phyloP scores from a whole-genome alignment of 2,888 invertebrate genomes.

The Lycaena phlaeas region DNA sequence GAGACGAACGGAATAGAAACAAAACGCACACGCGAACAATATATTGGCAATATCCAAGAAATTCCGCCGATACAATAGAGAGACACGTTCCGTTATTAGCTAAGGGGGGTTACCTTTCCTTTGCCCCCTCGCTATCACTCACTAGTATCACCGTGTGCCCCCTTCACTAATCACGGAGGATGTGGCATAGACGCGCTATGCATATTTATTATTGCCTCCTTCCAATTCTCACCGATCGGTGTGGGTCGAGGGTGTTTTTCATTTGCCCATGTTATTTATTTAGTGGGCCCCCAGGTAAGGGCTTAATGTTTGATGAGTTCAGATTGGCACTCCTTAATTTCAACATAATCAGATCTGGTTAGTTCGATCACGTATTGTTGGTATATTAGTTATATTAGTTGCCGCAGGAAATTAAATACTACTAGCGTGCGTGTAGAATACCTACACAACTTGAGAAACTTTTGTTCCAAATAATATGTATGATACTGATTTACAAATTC shows the following conservation, averaged over 20 bases:
- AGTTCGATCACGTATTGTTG: conserved; percentile 42
- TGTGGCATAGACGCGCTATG: conserved; percentile 69
- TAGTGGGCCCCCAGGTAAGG: conserved; percentile 52
- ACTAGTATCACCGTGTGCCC: conserved; percentile 56
- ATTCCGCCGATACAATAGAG: conserved; percentile 61
- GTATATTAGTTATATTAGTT: conserved; percentile 14
- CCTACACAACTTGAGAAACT: neutral
- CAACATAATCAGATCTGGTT: conserved; percentile 35
- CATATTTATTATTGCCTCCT: conserved; percentile 67
- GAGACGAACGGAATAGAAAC: conserved; percentile 44
- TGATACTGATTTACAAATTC: too few relatives aligned
- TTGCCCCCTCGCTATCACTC: conserved; percentile 66
- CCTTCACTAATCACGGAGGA: conserved; percentile 66
- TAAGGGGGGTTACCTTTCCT: conserved; percentile 49
- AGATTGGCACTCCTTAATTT: conserved; percentile 58
- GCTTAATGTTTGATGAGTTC: conserved; percentile 67
- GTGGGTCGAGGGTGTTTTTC: conserved; percentile 58
- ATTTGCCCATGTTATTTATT: conserved; percentile 64
- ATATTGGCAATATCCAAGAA: conserved; percentile 70
- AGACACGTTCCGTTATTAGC: conserved; percentile 63
- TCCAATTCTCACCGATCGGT: conserved; percentile 62
- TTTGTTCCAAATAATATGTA: too few relatives aligned
- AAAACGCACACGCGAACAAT: conserved; percentile 57
- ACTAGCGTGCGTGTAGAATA: conserved; percentile 8
- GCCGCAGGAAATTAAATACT: conserved; percentile 14